A percentile compares a stretch with the other conserved stretches of the same genome.
Evolutionary conservation across 2,888 invertebrate species (phyloP).

Genomic region (Archips crataeganus): DNA sequence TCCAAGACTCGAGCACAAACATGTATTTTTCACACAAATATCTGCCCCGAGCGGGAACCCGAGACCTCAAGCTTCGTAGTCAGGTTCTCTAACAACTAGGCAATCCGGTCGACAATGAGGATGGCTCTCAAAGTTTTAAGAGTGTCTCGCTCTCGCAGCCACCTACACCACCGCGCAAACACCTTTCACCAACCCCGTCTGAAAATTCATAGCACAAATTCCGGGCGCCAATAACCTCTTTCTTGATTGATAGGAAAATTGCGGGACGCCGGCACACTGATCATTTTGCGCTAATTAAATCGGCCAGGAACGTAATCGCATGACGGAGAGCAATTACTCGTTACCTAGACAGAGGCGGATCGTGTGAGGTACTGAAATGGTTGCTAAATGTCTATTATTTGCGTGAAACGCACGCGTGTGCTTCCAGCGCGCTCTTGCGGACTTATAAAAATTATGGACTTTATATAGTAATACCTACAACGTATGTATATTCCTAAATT

Average conservation of each 20-base stretch:
- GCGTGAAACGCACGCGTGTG: conserved; percentile 74
- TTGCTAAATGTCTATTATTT: conserved; percentile 76
- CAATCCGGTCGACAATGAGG: too few relatives aligned
- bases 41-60: too few relatives aligned
- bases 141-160: too few relatives aligned
- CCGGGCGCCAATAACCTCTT: conserved; percentile 62
- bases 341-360: conserved; percentile 78
- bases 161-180: background rate
- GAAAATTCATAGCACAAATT: conserved; percentile 63
- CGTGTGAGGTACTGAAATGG: conserved; percentile 78
- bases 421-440: conserved; percentile 58
- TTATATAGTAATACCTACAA: conserved; percentile 17
- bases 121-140: too few relatives aligned
- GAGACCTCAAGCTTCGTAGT: too few relatives aligned
- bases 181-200: conserved; percentile 49
- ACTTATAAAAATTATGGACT: conserved; percentile 32
- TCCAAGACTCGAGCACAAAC: too few relatives aligned
- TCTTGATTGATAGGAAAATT: conserved; percentile 86
- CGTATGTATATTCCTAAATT: conserved; percentile 18
- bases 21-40: too few relatives aligned
- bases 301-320: conserved; percentile 84
- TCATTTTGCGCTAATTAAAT: conserved; percentile 86
- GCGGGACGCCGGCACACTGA: conserved; percentile 79
- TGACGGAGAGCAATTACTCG: conserved; percentile 83
- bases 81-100: too few relatives aligned